Percentiles rank a stretch among this genome's conserved stretches.
These are phyloP conservation scores for Pseudanteris insignis DNA, from an alignment of 2,888 invertebrate genomes.

Conservation along the genomic window DNA sequence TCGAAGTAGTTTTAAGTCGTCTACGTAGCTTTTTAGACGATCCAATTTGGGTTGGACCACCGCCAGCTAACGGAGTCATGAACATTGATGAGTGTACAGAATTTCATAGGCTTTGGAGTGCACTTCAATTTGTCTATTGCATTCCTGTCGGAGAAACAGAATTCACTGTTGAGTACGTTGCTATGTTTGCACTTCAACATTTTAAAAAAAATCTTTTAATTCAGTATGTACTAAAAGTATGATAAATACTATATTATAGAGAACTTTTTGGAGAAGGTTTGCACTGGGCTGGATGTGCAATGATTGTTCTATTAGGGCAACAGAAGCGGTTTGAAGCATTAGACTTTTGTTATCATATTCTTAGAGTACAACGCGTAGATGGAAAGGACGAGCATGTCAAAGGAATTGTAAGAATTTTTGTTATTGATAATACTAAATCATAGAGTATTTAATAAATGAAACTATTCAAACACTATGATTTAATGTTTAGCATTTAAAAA, in stretches of 20 bases:
- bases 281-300: slow-evolving; percentile 98
- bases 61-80: slow-evolving; percentile 92
- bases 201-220: too few species aligned
- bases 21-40: slow-evolving; percentile 87
- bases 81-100: slow-evolving; percentile 97
- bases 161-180: slow-evolving; percentile 93
- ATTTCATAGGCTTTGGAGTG: slow-evolving; percentile 97
- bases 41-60: slow-evolving; percentile 90
- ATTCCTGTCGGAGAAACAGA: slow-evolving; percentile 96
- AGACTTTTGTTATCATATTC: slow-evolving; percentile 98
- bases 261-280: slow-evolving; percentile 98
- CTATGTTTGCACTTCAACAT: too few species aligned
- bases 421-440: slow-evolving; percentile 2
- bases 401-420: slow-evolving; percentile 83
- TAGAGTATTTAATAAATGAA: too few species aligned
- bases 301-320: slow-evolving; percentile 94
- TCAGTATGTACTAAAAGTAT: not conserved
- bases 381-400: slow-evolving; percentile 95
- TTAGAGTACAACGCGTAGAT: slow-evolving; percentile 94
- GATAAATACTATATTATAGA: slow-evolving; percentile 70
- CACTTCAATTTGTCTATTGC: slow-evolving; percentile 97
- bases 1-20: slow-evolving; percentile 91
- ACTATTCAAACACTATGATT: slow-evolving; percentile 8
- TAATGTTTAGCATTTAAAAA: slow-evolving; percentile 81
- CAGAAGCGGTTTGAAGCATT: slow-evolving; percentile 95